These are phyloP conservation scores for Dufourea novaeangliae DNA, from an alignment of 1,140 invertebrate genomes.

Conservation along the genomic window DNA sequence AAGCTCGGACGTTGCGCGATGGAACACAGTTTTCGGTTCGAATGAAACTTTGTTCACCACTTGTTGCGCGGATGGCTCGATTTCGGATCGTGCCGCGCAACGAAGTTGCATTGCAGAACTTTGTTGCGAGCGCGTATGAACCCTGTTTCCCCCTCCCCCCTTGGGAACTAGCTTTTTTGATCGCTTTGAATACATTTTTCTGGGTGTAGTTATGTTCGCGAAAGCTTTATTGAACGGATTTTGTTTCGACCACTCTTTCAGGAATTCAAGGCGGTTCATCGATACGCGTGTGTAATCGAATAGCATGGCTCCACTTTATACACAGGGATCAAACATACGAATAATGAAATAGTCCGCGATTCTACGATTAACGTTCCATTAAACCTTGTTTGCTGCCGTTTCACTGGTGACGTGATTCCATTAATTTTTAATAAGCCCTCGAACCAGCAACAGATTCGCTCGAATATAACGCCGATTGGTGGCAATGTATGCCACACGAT, in stretches of 20 bases:
- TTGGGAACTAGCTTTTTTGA: background rate
- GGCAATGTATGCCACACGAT: background rate
- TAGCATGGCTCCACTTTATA: too few relatives aligned
- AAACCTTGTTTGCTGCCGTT: too few relatives aligned
- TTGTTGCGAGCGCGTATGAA: conserved; percentile 22
- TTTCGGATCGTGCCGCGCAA: conserved; percentile 23
- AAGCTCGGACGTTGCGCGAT: background rate
- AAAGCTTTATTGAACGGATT: background rate
- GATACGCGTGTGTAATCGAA: too few relatives aligned
- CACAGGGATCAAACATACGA: too few relatives aligned
- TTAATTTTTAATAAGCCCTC: conserved; percentile 32
- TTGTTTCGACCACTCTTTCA: too few relatives aligned
- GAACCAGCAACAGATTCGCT: background rate
- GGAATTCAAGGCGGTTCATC: too few relatives aligned
- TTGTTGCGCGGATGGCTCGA: conserved; percentile 40
- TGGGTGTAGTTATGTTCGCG: background rate
- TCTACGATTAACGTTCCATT: background rate
- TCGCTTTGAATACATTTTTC: background rate
- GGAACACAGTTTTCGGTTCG: background rate
- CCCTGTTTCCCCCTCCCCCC: too few relatives aligned
- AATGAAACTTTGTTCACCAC: conserved; percentile 51
- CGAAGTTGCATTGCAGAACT: conserved; percentile 34
- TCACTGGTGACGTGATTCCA: too few relatives aligned
- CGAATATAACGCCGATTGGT: background rate
- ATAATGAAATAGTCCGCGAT: too few relatives aligned